Percentiles rank a stretch among this genome's conserved stretches.
Conservation (phyloP, 2,113 vertebrate species). For the Takifugu bimaculatus region DNA sequence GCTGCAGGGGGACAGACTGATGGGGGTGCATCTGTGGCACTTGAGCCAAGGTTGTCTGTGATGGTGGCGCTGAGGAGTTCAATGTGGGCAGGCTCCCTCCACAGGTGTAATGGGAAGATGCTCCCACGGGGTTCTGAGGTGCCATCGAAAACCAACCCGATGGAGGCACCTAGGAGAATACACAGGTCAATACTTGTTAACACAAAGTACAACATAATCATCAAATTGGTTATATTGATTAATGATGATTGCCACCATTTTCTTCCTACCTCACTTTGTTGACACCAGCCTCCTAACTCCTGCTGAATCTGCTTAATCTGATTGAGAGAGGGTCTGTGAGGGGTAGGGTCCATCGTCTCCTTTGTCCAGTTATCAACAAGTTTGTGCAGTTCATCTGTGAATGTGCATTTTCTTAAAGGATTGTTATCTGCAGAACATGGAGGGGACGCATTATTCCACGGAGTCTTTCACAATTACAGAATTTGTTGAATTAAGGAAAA, state of each 20-base stretch:
- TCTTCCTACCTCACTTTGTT: conserved; percentile 74
- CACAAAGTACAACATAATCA: not conserved
- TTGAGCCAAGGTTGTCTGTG: conserved; percentile 68
- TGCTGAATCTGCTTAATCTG: conserved; percentile 90
- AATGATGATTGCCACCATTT: not conserved
- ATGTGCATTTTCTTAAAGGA: conserved; percentile 82
- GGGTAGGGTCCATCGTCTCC: conserved; percentile 74
- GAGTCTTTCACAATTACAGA: not conserved
- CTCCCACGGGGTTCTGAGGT: conserved; percentile 48
- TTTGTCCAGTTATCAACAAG: conserved; percentile 91
- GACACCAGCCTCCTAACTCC: conserved; percentile 81
- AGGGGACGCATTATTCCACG: not conserved
- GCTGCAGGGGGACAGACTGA: conserved; percentile 65
- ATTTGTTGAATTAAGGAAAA: not conserved
- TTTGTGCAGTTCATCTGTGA: conserved; percentile 90
- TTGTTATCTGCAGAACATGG: conserved; percentile 62
- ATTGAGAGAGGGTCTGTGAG: conserved; percentile 85
- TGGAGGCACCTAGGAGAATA: conserved; percentile 53
- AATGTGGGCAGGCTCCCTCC: conserved; percentile 53
- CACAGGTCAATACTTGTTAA: conserved; percentile 7
- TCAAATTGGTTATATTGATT: not conserved
- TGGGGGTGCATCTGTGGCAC: conserved; percentile 64
- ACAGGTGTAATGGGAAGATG: conserved; percentile 59
- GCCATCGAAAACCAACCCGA: conserved; percentile 70
- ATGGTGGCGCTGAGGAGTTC: conserved; percentile 45